These are phyloP conservation scores for Zaprionus ghesquierei DNA, from an alignment of 1,140 invertebrate genomes.

Conservation along the genomic window DNA sequence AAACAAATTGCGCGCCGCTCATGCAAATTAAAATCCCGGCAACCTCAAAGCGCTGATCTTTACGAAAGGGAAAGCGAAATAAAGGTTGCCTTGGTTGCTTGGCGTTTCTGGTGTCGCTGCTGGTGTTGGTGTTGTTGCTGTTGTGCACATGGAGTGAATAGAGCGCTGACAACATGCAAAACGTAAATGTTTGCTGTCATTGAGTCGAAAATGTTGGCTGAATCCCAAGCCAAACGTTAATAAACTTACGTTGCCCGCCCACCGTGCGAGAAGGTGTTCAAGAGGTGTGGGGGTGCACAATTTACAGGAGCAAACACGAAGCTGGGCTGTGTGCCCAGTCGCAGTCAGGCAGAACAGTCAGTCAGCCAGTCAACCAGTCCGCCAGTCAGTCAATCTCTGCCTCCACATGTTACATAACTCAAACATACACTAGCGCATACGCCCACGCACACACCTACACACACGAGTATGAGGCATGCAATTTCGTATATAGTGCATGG, in stretches of 20 bases:
- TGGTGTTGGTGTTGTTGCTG: neutral
- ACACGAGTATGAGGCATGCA: slow-evolving; percentile 13
- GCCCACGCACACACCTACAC: neutral
- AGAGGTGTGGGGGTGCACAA: slow-evolving; percentile 36
- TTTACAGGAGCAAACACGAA: slow-evolving; percentile 71
- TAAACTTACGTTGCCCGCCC: slow-evolving; percentile 52
- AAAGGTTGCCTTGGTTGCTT: neutral
- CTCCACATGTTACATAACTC: slow-evolving; percentile 2
- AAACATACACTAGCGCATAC: neutral
- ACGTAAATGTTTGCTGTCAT: slow-evolving; percentile 78
- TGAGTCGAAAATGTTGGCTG: slow-evolving; percentile 71
- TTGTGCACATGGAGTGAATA: slow-evolving; percentile 1
- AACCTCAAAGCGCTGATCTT: neutral
- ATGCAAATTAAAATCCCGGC: slow-evolving; percentile 22
- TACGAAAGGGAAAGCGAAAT: neutral
- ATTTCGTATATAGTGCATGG: slow-evolving; percentile 19
- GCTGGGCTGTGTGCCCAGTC: slow-evolving; percentile 18
- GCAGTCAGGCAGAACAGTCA: slow-evolving; percentile 3
- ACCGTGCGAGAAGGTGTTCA: neutral
- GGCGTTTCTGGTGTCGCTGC: neutral
- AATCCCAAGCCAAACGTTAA: slow-evolving; percentile 66
- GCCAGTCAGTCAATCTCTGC: slow-evolving; percentile 9
- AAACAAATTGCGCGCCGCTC: slow-evolving; percentile 12
- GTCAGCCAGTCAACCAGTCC: slow-evolving; percentile 15
- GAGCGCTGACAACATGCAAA: slow-evolving; percentile 63